A percentile compares a stretch with the other conserved stretches of the same genome.
Evolutionary conservation across 2,797 vertebrate genomes (phyloP).

Genomic region (Notamacropus eugenii): DNA sequence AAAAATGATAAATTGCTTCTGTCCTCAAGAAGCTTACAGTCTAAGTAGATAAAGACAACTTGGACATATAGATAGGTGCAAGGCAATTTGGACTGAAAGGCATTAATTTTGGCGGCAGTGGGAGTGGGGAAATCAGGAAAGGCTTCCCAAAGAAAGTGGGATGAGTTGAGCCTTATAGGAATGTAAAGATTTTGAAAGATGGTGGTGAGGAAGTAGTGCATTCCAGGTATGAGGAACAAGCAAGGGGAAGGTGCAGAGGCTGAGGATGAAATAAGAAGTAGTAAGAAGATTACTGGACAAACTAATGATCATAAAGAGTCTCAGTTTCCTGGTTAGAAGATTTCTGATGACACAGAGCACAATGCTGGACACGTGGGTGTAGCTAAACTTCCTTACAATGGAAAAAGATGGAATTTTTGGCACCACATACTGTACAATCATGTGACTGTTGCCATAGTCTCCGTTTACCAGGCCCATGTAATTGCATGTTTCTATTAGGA

Average conservation of each 20-base stretch:
- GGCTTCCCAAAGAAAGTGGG: slow-evolving; percentile 5
- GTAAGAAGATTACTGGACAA: background rate
- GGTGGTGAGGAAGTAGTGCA: background rate
- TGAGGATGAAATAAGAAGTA: background rate
- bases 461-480: background rate
- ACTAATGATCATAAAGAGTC: slow-evolving; percentile 18
- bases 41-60: background rate
- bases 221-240: background rate
- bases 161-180: background rate
- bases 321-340: slow-evolving; percentile 30
- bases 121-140: background rate
- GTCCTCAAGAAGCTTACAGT: background rate
- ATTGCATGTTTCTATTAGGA: background rate
- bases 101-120: background rate
- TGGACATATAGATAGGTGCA: background rate
- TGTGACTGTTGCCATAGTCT: background rate
- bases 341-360: slow-evolving; percentile 3
- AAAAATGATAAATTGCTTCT: background rate
- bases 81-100: background rate
- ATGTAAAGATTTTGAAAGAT: background rate
- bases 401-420: slow-evolving; percentile 11
- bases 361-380: background rate
- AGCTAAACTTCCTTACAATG: background rate
- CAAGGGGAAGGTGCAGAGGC: background rate
- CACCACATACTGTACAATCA: background rate